A percentile compares a stretch with the other conserved stretches of the same genome.
Evolutionary conservation across 2,797 vertebrate genomes (phyloP).

Genomic region (Anas bernieri): DNA sequence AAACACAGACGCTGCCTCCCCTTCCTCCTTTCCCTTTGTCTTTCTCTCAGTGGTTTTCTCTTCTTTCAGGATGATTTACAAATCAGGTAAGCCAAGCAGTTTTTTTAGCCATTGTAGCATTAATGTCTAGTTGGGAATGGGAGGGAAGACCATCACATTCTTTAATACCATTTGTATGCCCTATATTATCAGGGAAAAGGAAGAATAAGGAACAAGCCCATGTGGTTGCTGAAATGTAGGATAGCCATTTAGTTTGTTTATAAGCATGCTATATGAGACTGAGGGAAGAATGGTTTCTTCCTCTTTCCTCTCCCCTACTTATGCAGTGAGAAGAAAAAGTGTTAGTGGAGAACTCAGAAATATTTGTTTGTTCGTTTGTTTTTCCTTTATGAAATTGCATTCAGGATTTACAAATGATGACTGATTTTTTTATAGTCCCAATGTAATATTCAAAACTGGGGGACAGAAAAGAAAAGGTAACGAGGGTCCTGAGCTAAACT

Average conservation of each 20-base stretch:
- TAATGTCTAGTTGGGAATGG: neutral
- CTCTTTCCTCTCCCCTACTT: neutral
- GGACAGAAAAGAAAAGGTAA: neutral
- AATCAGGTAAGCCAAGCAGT: neutral
- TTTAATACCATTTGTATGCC: neutral
- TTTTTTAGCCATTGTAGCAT: neutral
- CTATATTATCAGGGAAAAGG: neutral
- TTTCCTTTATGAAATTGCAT: neutral
- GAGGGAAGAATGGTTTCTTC: neutral
- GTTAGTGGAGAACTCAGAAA: neutral
- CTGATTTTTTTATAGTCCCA: neutral
- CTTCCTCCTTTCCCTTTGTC: neutral
- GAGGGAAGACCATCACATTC: neutral
- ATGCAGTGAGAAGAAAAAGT: neutral
- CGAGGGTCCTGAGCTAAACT: neutral
- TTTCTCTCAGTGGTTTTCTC: neutral
- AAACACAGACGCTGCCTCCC: neutral
- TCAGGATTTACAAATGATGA: neutral
- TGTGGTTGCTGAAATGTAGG: neutral
- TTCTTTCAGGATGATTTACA: neutral
- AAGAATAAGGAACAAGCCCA: neutral
- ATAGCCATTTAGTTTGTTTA: neutral
- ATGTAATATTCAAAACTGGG: neutral
- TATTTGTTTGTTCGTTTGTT: neutral
- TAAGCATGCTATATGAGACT: neutral